Evolutionary conservation across 1,140 invertebrate genomes (phyloP), one percentile per base, ranked within the genome.

Genomic region (Liolophura sinensis): DNA sequence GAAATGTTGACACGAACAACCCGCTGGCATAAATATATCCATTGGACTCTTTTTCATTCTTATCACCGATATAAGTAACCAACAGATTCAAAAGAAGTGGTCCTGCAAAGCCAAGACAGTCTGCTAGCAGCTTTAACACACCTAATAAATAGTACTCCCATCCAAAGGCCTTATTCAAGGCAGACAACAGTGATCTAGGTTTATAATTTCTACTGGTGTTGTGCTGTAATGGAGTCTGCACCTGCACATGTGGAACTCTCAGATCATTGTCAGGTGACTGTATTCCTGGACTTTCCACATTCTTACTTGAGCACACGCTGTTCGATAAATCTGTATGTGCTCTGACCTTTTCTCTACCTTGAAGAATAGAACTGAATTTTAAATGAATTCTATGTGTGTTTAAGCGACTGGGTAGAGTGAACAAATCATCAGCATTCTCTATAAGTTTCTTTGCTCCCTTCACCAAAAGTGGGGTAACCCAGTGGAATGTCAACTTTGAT

Each of bases 111-210:
- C 90, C 90, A 48, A 91, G 87, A 67, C 88, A 87, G 83, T 99
- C 96, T 4, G 91, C 89, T 5, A 93, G 77, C 31, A 99, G 87
- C 83, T 95, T 94, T 4, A 98, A 80, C 66, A 97, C 80, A 40
- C 96, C 97, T 78, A 98, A 89, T 20, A 88, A 87, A 77, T 96
- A 95, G 86, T 97, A 98, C 79, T 95, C 90, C 64, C 89, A 79
- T 25, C 93, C 95, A 85, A 95, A 98, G 73, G 90, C 90, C 64
- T 85, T 87, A 78, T 95, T 90, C n/a, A 98, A 81, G 0, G 91
- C 89, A 68, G 86, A 87, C 0, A 96, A 78, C 16, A 97, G 78
- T 1, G 90, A 71, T 65, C 57, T 78, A 77, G 46, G 20, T 59
- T 61, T 57, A 24, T 31, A 27, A 48, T 64, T 31, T 54, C 18